Evolutionary conservation across 1,140 invertebrate genomes (phyloP).

Genomic region (Chrysomallon squamiferum): DNA sequence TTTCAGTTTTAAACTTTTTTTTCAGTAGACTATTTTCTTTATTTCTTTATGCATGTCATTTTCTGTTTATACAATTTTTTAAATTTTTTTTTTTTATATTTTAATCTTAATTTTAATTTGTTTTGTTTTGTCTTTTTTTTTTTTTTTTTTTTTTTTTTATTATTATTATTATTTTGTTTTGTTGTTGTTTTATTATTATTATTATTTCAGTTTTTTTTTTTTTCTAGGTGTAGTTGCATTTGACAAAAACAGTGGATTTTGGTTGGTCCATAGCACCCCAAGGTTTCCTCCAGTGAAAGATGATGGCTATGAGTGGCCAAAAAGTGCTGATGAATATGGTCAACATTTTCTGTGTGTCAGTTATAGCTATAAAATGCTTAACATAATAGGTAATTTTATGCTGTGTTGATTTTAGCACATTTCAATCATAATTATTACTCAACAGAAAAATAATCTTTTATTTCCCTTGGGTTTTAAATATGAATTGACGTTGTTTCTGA

Average conservation of each 20-base stretch:
- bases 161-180: no score
- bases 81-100: no score
- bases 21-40: no score
- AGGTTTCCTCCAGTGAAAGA: conserved; percentile 73
- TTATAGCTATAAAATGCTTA: conserved; percentile 10
- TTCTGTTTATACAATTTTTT: no score
- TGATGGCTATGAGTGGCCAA: conserved; percentile 76
- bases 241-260: conserved; percentile 78
- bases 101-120: no score
- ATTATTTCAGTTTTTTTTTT: no score
- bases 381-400: conserved; percentile 21
- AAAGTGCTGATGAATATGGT: conserved; percentile 76
- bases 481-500: not conserved
- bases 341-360: conserved; percentile 87
- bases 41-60: no score
- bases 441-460: not conserved
- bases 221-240: conserved; percentile 73
- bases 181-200: no score
- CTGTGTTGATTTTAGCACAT: not conserved
- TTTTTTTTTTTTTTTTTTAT: no score
- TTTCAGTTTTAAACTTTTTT: no score
- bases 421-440: not conserved
- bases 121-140: no score
- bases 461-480: not conserved
- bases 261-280: conserved; percentile 92